Percentiles rank a stretch among this genome's conserved stretches.
Evolutionary conservation across 2,797 vertebrate genomes (phyloP).

Genomic region (Brachymystax lenok): DNA sequence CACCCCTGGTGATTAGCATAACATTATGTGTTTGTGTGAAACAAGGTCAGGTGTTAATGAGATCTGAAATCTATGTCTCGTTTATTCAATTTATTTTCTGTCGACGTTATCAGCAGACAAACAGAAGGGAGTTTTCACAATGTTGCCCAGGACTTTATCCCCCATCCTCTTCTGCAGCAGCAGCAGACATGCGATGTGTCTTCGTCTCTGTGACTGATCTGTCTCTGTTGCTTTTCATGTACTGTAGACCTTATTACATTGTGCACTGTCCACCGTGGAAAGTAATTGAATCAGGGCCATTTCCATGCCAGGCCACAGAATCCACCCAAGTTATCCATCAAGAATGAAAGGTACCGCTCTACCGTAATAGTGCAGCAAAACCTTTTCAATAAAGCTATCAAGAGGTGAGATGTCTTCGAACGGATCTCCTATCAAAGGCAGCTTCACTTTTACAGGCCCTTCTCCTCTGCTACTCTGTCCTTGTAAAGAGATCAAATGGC

Average conservation of each 20-base stretch:
- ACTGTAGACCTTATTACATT: not conserved
- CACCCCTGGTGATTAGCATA: constrained; percentile 56
- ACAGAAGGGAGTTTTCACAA: not conserved
- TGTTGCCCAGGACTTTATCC: not conserved
- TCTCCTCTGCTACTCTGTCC: constrained; percentile 46
- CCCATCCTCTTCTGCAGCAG: not conserved
- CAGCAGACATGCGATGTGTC: not conserved
- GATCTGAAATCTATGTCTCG: constrained; percentile 34
- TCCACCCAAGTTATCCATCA: not conserved
- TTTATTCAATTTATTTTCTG: constrained; percentile 30
- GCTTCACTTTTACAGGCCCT: constrained; percentile 66
- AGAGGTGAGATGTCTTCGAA: constrained; percentile 65
- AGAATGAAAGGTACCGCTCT: too few species aligned
- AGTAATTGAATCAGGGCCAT: not conserved
- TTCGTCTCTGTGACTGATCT: not conserved
- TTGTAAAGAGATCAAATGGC: constrained; percentile 49
- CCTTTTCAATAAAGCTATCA: constrained; percentile 63
- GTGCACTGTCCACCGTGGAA: not conserved
- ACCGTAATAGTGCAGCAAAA: constrained; percentile 44
- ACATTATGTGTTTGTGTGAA: constrained; percentile 65
- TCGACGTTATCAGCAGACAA: not conserved
- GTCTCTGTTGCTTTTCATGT: not conserved
- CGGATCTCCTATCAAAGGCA: constrained; percentile 66
- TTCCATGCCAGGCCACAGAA: not conserved
- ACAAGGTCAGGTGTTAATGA: constrained; percentile 61